phyloP scores from a whole-genome alignment of 92 coral and sea anemone species.

The Parazoanthus atlanticus region DNA sequence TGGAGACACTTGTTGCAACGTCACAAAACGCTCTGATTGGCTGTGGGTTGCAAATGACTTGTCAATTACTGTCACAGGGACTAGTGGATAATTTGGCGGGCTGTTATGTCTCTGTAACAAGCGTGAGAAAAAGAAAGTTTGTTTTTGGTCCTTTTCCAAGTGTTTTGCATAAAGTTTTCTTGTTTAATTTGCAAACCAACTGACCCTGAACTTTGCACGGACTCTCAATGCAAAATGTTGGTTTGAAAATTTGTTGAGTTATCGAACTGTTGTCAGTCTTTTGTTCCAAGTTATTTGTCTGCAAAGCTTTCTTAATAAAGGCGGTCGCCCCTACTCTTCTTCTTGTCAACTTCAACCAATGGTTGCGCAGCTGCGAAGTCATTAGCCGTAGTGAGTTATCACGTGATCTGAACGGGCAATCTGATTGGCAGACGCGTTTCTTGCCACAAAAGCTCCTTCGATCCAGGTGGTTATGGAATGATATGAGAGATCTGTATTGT shows the following conservation, averaged over 20 bases:
- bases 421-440: conserved; percentile 24
- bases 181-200: conserved; percentile 21
- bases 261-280: conserved; percentile 26
- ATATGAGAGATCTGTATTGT: conserved; percentile 38
- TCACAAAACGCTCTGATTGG: conserved; percentile 30
- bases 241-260: conserved; percentile 40
- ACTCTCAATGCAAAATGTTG: conserved; percentile 23
- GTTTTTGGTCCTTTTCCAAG: neutral
- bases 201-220: conserved; percentile 34
- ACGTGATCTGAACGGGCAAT: conserved; percentile 2
- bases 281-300: conserved; percentile 33
- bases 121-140: conserved; percentile 1
- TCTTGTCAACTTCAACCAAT: conserved; percentile 40
- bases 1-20: conserved; percentile 14
- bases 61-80: conserved; percentile 21
- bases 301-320: conserved; percentile 28
- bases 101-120: neutral
- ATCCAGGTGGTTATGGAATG: conserved; percentile 51
- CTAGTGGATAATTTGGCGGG: neutral
- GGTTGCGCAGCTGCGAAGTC: conserved; percentile 18
- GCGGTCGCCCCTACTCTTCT: conserved; percentile 23
- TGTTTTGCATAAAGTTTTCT: neutral
- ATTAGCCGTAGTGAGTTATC: neutral
- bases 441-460: conserved; percentile 43
- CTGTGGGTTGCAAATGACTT: conserved; percentile 6